Evolutionary conservation across 2,888 invertebrate genomes (phyloP), one percentile per base, ranked within the genome.

Genomic region (Hydropsyche betteni): DNA sequence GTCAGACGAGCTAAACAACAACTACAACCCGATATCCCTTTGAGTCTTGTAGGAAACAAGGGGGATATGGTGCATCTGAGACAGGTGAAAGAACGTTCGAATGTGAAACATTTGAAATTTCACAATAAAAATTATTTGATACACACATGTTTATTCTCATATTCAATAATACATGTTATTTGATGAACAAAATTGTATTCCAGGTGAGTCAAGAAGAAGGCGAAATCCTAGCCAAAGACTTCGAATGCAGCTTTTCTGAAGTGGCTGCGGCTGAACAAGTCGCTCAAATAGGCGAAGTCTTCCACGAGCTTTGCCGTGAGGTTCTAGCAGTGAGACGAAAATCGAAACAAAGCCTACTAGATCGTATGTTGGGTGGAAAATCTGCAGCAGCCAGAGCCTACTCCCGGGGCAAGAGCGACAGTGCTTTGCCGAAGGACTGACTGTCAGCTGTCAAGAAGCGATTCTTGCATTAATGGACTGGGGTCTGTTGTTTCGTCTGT

Each of bases 261-360:
- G 93, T 96, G 10, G 92, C 95, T 0, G 96, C 96, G 0, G 95
- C 96, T 0, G 96, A 96, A 83, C 95, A 96, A 85, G 93, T 94
- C 8, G 90, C 90, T 74, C 93, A 94, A 82, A 93, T 96, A 5
- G 93, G 93, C 0, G 93, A 94, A 79, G 94, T 93, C 16, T 96
- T 93, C 86, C 92, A 91, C 83, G 95, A 96, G 81, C 89, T 96
- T 34, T 94, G 94, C 83, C 90, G 94, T 33, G 94, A 95, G 81
- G 93, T 96, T 4, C 86, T 95, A 76, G 89, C 92, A 24, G 91
- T 92, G 8, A 88, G 95, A 81, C 89, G 95, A 80, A 90, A 94
- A 82, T 94, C 94, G 80, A 96, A 96, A 83, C 95, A 95, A 82
- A 95, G 95, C 70, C 84, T 95, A 3, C 84, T 94, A 52, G 94